Base-by-base conservation (phyloP, 2,113 vertebrate genomes). In the Lepus europaeus region DNA sequence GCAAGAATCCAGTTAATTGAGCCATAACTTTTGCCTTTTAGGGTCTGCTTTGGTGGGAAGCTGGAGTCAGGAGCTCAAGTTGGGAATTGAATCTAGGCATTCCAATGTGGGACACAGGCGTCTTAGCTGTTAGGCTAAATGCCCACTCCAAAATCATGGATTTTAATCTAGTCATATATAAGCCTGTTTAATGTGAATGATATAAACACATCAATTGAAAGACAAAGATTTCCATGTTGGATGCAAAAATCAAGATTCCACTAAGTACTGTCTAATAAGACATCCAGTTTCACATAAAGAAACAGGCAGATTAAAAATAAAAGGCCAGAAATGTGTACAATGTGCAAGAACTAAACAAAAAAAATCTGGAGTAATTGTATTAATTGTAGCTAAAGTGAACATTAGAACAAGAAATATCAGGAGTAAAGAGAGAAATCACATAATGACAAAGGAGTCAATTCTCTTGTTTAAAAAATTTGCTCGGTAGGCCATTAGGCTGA, bases 401-500 rank as follows among this genome's bases (percentile, higher is more conserved):
- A 27, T 69, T 64, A 89, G 56, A 89, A 77, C 13, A 64, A 88
- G 69, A 83, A 88, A 53, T 78, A 84, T 36, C 36, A 87, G 51
- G 22, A 14, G 51, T 87, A 39, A 68, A 80, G 68, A 87, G 7
- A 9, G 12, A 45, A 2, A 69, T 81, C 66, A 76, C 12, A 77
- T 78, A 89, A 79, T 12, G 3, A 66, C 25, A 87, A 87, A 78
- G n/a, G 11, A 1, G 9, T 84, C 64, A 80, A 45, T 72, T 73
- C 13, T 84, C 13, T 45, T 33, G 11, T 51, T 51, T n/a, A n/a
- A 68, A 68, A 17, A 69, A 56, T 69, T 56, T 25, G 2, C 29
- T 84, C 31, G 25, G 6, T 16, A n/a, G 17, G 19, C 9, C 16
- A 66, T 45, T 66, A 68, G 19, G 29, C 29, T 68, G 80, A 68